Conservation (phyloP, 2,888 invertebrate genomes). For the Sphinx pinastri region DNA sequence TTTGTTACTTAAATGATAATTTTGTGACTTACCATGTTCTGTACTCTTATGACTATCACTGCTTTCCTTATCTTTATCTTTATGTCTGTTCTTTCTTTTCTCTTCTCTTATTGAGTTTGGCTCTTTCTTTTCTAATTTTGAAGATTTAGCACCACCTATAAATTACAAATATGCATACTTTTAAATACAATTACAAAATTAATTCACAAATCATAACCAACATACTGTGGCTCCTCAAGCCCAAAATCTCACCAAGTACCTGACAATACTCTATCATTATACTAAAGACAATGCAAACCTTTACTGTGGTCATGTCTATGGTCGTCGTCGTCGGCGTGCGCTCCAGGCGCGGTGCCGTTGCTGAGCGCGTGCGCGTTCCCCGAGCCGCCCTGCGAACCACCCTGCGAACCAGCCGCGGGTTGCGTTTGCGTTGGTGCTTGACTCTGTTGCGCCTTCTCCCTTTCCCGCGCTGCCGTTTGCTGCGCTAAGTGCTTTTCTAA, state of each 20-base stretch:
- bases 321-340: constrained; percentile 43
- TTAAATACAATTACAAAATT: background rate
- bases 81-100: constrained; percentile 72
- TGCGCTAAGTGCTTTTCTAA: constrained; percentile 63
- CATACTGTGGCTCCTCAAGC: no score
- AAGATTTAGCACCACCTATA: constrained; percentile 65
- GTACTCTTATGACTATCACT: constrained; percentile 77
- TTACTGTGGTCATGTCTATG: constrained; percentile 50
- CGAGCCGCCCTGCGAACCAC: constrained; percentile 20
- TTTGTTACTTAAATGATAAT: background rate
- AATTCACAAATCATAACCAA: background rate
- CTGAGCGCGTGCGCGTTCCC: constrained; percentile 39
- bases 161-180: background rate
- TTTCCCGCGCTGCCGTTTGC: constrained; percentile 47
- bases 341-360: constrained; percentile 44
- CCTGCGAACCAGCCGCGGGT: constrained; percentile 25
- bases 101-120: constrained; percentile 78
- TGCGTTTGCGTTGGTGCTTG: constrained; percentile 33
- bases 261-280: background rate
- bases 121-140: constrained; percentile 79
- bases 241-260: constrained; percentile 1
- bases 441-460: constrained; percentile 46
- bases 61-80: constrained; percentile 73
- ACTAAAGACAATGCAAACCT: constrained; percentile 38
- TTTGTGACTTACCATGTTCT: constrained; percentile 69